Base-by-base conservation (phyloP, 2,888 invertebrate species). In the Ptilodon capucinus region DNA sequence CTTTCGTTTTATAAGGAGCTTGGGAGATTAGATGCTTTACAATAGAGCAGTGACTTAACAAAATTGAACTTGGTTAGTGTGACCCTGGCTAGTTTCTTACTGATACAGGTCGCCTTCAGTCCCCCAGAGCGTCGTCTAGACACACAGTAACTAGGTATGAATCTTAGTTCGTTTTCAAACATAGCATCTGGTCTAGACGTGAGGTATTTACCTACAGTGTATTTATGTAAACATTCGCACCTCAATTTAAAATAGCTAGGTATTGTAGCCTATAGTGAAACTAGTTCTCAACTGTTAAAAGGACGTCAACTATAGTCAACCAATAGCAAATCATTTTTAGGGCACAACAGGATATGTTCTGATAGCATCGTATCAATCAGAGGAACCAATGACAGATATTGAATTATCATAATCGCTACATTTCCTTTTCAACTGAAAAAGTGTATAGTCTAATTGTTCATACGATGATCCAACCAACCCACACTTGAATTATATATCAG, bases 41-140 rank as follows among this genome's bases (percentile, higher is more conserved):
- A 49, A 47, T 38, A 42, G 56, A 42, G 58, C 49, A 44, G 32
- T 46, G 40, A 54, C 42, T 55, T 51, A 40, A 41, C 43, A 46
- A 48, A 46, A 50, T 43, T 53, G 43, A 42, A 51, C 43, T 45
- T 51, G 52, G 50, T 44, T 34, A 16, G 47, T 60, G 45, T 51
- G 51, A 51, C 54, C 48, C 55, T 69, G 68, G 60, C 61, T 64
- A 44, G 46, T 62, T 64, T 62, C 45, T 62, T 49, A 46, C 48
- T 40, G 50, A 68, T 69, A 71, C 60, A 63, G 58, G 57, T 50
- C 55, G 46, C 35, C 51, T 64, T 60, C 49, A 62, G 62, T 64
- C 68, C 66, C 73, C 66, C 48, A 57, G 60, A 68, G 73, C 68
- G 61, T 59, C 52, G 84, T 85, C 85, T 85, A 85, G 85, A 85